Conservation (phyloP, 2,888 invertebrate species). For the Mactromeris polynyma region DNA sequence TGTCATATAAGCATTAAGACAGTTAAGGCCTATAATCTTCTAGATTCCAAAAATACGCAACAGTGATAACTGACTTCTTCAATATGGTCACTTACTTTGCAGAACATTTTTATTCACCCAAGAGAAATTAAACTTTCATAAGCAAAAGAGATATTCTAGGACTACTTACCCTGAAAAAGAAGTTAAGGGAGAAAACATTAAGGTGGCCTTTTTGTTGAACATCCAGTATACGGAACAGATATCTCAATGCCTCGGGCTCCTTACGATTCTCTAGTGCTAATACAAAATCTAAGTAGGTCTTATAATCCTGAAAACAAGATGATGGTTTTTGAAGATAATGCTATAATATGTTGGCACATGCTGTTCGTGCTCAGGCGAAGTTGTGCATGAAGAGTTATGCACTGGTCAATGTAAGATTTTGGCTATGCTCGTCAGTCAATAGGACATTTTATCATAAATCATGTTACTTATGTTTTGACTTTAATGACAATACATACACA, state of each 20-base stretch:
- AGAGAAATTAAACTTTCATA: not conserved
- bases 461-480: no score
- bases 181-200: conserved; percentile 96
- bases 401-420: no score
- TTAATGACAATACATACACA: no score
- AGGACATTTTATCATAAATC: no score
- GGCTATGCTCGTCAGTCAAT: no score
- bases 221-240: conserved; percentile 96
- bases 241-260: conserved; percentile 96
- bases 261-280: conserved; percentile 96
- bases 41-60: not conserved
- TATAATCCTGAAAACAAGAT: conserved; percentile 92
- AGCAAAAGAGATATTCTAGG: not conserved
- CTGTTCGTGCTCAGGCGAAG: no score
- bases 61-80: not conserved
- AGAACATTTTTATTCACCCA: not conserved
- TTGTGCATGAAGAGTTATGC: no score
- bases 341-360: no score
- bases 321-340: no score
- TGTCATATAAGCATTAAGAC: no score
- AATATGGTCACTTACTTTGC: not conserved
- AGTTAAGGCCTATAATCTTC: no score
- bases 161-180: conserved; percentile 93
- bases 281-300: conserved; percentile 97
- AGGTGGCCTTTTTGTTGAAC: conserved; percentile 95